Conservation (phyloP, 2,797 vertebrate species). For the Pangasius djambal region DNA sequence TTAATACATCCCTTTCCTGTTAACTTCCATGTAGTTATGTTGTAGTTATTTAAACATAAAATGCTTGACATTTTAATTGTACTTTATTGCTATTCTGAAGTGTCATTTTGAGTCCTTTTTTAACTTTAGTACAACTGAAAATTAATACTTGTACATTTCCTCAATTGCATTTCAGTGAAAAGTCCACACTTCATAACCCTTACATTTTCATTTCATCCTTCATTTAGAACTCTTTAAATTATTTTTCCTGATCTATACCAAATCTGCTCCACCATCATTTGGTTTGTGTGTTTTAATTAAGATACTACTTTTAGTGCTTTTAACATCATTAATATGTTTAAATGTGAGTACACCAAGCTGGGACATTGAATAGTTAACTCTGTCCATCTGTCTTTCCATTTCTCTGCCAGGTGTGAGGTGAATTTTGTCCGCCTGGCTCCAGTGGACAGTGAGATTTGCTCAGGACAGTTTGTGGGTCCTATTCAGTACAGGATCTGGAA, state of each 20-base stretch:
- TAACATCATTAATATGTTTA: background rate
- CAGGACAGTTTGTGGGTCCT: conserved; percentile 75
- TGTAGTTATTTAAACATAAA: background rate
- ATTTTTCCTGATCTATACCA: background rate
- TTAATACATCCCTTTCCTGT: background rate
- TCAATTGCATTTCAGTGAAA: no score
- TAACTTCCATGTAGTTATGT: background rate
- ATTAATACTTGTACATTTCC: background rate
- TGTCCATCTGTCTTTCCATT: conserved; percentile 7
- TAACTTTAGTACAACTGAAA: background rate
- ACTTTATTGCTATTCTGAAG: background rate
- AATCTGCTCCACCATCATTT: background rate
- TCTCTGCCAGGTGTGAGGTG: conserved; percentile 70
- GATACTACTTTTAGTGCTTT: background rate
- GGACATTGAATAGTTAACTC: background rate
- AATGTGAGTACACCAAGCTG: background rate
- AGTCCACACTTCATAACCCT: no score
- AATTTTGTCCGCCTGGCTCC: conserved; percentile 68
- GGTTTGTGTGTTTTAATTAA: background rate
- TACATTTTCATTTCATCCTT: background rate
- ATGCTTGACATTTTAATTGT: background rate
- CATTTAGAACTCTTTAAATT: background rate
- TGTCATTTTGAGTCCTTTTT: background rate
- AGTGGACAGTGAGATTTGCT: conserved; percentile 70
- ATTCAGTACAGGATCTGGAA: conserved; percentile 82